Percentiles rank a stretch among this genome's conserved stretches.
Evolutionary conservation across 2,113 vertebrate species (phyloP).

Genomic region (Silurus glanis): DNA sequence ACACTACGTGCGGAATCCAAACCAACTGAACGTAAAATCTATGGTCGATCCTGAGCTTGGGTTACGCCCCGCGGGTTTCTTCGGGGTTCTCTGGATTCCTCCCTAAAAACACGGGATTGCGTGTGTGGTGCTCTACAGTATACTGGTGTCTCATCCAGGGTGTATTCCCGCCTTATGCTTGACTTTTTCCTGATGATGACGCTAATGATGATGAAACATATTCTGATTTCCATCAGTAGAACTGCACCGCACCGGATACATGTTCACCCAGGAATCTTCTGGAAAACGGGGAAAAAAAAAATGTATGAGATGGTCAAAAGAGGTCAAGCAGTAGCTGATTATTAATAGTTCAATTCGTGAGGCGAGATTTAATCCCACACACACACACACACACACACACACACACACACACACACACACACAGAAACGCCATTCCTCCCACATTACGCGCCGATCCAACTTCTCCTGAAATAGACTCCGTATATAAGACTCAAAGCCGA

Average conservation of each 20-base stretch:
- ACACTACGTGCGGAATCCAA: neutral
- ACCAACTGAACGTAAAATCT: neutral
- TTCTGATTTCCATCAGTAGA: neutral
- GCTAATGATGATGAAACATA: neutral
- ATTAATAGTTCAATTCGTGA: conserved; percentile 46
- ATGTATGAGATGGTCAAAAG: neutral
- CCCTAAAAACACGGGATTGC: neutral
- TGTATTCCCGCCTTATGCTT: neutral
- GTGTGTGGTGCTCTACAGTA: neutral
- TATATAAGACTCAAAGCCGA: conserved; percentile 53
- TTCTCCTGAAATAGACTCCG: conserved; percentile 56
- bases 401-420: conserved; percentile 24
- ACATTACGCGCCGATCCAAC: conserved; percentile 3
- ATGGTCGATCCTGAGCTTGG: neutral
- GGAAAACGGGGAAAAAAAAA: neutral
- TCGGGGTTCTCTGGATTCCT: neutral
- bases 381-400: conserved; percentile 18
- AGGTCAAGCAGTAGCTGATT: conserved; percentile 36
- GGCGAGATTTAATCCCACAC: conserved; percentile 39
- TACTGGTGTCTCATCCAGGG: neutral
- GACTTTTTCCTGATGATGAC: neutral
- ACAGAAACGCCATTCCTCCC: conserved; percentile 23
- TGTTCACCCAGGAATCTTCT: neutral
- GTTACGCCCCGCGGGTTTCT: neutral
- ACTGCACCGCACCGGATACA: neutral